Base-by-base conservation (phyloP, 2,888 invertebrate genomes). In the Myathropa florea region DNA sequence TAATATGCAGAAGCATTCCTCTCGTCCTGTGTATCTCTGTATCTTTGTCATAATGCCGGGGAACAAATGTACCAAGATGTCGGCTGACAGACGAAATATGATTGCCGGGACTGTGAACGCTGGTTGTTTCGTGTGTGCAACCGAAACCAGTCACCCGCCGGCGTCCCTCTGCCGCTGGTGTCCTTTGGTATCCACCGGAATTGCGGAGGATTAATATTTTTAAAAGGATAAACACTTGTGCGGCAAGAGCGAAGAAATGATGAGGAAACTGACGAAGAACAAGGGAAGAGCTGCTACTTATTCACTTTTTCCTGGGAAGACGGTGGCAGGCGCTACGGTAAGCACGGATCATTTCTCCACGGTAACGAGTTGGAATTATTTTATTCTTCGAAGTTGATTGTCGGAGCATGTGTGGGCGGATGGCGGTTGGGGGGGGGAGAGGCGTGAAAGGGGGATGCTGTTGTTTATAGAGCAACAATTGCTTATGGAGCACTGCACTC, bases 51-150 rank as follows among this genome's bases (percentile, higher is more conserved):
- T 72, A 77, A 71, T 80, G 72, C 60, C 72, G 18, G 67, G 72
- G 68, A 77, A 83, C 78, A 86, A 86, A 86, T 86, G 78, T 86
- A 86, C 83, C 83, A 86, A 86, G 86, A 86, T 86, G 86, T 86
- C 75, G 83, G 83, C 82, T 86, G 86, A 86, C 86, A 86, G 83
- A 70, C 83, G 75, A 86, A 83, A 86, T 86, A 86, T 86, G 83
- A 86, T 78, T 78, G 83, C 55, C 68, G n/a, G 53, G 57, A 53
- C 57, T 68, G 57, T 73, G 55, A 9, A 12, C 33, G 53, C 73
- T 68, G 53, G 53, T 46, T 39, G 72, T 65, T 46, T 70, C 39
- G 73, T 59, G 23, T 64, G 67, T 64, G 53, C 24, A 64, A 21
- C 12, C 12, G 57, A 4, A 39, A 28, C 63, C 65, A 59, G 9